Percentiles rank a stretch among this genome's conserved stretches.
Conservation (phyloP, 2,888 invertebrate species). For the Leucoma salicis region DNA sequence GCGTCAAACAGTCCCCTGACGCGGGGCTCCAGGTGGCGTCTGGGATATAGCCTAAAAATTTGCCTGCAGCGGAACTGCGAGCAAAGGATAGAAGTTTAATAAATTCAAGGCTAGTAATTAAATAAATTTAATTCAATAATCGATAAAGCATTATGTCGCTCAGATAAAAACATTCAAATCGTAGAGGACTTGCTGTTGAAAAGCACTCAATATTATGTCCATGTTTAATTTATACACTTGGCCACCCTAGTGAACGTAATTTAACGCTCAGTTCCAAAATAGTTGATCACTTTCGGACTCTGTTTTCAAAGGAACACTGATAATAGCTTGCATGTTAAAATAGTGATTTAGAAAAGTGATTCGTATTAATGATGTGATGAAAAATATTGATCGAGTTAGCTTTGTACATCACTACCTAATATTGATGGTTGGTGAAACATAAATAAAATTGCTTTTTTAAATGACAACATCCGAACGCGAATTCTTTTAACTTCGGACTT, state of each 20-base stretch:
- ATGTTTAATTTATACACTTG: not conserved
- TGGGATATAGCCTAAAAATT: too few species aligned
- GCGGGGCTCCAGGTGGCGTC: too few species aligned
- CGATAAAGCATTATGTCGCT: too few species aligned
- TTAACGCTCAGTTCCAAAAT: not conserved
- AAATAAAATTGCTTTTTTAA: not conserved
- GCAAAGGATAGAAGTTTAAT: too few species aligned
- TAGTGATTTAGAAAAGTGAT: constrained; percentile 12
- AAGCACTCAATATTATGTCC: too few species aligned
- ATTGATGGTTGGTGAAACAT: not conserved
- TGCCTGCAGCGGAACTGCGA: too few species aligned
- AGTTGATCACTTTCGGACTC: constrained; percentile 14
- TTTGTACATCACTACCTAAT: not conserved
- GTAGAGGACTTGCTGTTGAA: too few species aligned
- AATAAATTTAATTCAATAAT: too few species aligned
- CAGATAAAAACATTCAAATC: too few species aligned
- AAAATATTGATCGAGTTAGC: constrained; percentile 15
- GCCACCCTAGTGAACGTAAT: constrained; percentile 5
- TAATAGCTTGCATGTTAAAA: constrained; percentile 12
- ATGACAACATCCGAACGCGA: not conserved
- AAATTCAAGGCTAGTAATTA: too few species aligned
- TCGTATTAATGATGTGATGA: constrained; percentile 18
- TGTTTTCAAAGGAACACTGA: constrained; percentile 21
- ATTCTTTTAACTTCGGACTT: too few species aligned
- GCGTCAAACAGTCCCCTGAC: too few species aligned